Conservation (phyloP, 2,888 invertebrate genomes). For the Drosophila maculinotata region DNA sequence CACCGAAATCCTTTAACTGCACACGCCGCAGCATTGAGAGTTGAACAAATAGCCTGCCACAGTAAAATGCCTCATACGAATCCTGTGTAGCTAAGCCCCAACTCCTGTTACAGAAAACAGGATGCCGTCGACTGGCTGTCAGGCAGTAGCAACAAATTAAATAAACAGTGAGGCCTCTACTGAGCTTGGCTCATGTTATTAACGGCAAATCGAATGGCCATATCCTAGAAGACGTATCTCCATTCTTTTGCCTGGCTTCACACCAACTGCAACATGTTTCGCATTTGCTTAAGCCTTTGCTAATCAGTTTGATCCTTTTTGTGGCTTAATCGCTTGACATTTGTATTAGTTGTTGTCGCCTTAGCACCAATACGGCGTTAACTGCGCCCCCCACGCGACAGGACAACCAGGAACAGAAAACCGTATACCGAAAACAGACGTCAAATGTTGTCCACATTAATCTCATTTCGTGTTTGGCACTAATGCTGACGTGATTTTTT, state of each 20-base stretch:
- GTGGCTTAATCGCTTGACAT: slow-evolving; percentile 81
- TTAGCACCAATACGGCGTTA: slow-evolving; percentile 42
- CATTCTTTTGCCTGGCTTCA: not conserved
- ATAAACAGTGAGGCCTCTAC: slow-evolving; percentile 57
- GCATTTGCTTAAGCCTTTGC: slow-evolving; percentile 70
- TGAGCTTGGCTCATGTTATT: slow-evolving; percentile 71
- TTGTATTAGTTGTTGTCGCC: slow-evolving; percentile 71
- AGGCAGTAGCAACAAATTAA: slow-evolving; percentile 68
- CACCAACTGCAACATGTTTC: slow-evolving; percentile 33
- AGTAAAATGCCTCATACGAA: slow-evolving; percentile 49
- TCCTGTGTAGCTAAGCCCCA: slow-evolving; percentile 16
- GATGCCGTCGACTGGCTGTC: slow-evolving; percentile 51
- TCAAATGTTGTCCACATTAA: slow-evolving; percentile 70
- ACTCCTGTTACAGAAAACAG: slow-evolving; percentile 14
- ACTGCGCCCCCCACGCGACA: slow-evolving; percentile 19
- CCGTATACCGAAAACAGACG: slow-evolving; percentile 34
- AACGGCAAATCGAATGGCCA: slow-evolving; percentile 66
- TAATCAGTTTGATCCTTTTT: slow-evolving; percentile 81
- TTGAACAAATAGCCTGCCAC: slow-evolving; percentile 70
- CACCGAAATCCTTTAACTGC: slow-evolving; percentile 80
- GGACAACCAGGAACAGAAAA: not conserved
- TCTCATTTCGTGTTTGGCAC: slow-evolving; percentile 64
- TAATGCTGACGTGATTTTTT: slow-evolving; percentile 69
- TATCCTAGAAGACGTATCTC: not conserved
- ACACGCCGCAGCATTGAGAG: slow-evolving; percentile 66